Conservation (phyloP, 2,113 vertebrate species). For the Microcebus tavaratra region DNA sequence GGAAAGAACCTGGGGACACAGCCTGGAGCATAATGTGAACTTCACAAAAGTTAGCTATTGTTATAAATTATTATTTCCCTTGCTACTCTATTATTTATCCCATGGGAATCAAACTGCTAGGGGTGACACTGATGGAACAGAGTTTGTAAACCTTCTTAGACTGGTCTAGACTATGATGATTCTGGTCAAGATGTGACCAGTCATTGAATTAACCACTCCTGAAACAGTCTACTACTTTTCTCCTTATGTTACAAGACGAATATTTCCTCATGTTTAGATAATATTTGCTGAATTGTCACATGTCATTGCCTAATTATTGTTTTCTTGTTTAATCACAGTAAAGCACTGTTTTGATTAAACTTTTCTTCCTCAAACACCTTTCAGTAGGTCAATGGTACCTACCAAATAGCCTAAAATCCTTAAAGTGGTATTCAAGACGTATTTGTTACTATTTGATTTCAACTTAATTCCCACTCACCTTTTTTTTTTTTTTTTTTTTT, state of each 20-base stretch:
- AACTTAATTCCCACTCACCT: not conserved
- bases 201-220: conserved; percentile 6
- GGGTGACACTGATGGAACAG: not conserved
- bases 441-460: not conserved
- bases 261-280: not conserved
- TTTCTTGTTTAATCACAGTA: not conserved
- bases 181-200: conserved; percentile 29
- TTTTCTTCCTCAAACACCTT: conserved; percentile 20
- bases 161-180: not conserved
- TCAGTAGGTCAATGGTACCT: not conserved
- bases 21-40: not conserved
- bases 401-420: not conserved
- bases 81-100: conserved; percentile 17
- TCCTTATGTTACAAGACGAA: not conserved
- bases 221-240: not conserved
- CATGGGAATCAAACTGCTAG: not conserved
- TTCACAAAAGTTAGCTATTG: not conserved
- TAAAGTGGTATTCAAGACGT: not conserved
- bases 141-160: conserved; percentile 34
- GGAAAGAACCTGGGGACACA: not conserved
- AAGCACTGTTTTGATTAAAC: not conserved
- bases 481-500: not conserved
- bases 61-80: conserved; percentile 20
- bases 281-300: not conserved
- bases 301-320: not conserved